Percentiles rank a stretch among this genome's conserved stretches.
Evolutionary conservation across 2,797 vertebrate species (phyloP).

Genomic region (Poeciliopsis turneri): DNA sequence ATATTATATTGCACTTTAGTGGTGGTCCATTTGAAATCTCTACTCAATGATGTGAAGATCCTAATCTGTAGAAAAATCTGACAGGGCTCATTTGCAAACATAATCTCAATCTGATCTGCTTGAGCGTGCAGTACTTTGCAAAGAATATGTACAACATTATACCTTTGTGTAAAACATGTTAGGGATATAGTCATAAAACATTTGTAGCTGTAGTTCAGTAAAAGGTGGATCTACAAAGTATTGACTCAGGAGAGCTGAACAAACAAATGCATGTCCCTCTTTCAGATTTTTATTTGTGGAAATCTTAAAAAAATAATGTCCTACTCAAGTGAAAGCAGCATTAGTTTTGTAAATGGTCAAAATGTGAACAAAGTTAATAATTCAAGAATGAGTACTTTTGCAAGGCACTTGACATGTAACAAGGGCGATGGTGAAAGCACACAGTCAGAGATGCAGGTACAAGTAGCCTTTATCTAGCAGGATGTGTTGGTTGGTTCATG

Average conservation of each 20-base stretch:
- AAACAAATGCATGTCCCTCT: not conserved
- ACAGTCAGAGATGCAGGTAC: conserved; percentile 40
- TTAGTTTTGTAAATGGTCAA: not conserved
- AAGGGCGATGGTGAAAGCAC: conserved; percentile 42
- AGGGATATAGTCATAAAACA: not conserved
- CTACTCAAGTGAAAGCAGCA: not conserved
- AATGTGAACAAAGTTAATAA: not conserved
- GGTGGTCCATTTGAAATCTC: not conserved
- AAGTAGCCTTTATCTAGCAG: conserved; percentile 24
- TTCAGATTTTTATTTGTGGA: not conserved
- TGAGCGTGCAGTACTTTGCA: not conserved
- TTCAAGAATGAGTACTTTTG: not conserved
- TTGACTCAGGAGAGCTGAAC: not conserved
- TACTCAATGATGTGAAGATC: not conserved
- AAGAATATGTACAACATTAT: not conserved
- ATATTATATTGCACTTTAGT: not conserved
- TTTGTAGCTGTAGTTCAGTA: not conserved
- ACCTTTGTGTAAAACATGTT: not conserved
- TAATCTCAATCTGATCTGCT: not conserved
- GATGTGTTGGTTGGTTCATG: conserved; percentile 15
- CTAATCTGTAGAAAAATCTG: not conserved
- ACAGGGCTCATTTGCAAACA: not conserved
- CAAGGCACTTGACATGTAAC: conserved; percentile 4
- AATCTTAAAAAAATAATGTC: not conserved
- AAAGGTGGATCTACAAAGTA: too few relatives aligned